Conservation (phyloP, 2,797 vertebrate genomes). For the Allochrocebus solatus region DNA sequence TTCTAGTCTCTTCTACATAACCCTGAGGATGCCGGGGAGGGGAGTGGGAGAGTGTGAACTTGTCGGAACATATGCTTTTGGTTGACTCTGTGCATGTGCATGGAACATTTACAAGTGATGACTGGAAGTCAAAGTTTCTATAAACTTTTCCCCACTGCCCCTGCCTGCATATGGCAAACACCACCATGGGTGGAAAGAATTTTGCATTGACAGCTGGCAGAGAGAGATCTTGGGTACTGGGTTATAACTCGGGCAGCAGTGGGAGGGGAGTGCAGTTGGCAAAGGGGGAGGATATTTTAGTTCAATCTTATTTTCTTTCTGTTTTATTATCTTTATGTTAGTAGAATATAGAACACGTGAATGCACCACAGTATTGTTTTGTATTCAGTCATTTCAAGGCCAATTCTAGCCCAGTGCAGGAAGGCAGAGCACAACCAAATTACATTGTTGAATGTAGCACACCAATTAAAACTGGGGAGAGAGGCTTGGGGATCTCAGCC, state of each 20-base stretch:
- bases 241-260: not conserved
- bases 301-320: not conserved
- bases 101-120: not conserved
- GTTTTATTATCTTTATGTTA: not conserved
- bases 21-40: too few species aligned
- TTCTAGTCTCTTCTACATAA: not conserved
- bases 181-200: not conserved
- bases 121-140: not conserved
- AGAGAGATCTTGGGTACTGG: not conserved
- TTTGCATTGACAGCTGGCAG: not conserved
- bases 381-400: not conserved
- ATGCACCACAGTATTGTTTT: not conserved
- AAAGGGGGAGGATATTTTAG: not conserved
- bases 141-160: not conserved
- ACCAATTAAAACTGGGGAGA: not conserved
- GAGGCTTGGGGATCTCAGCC: not conserved
- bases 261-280: accelerated
- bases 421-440: not conserved
- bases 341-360: not conserved
- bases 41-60: not conserved
- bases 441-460: not conserved
- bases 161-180: not conserved
- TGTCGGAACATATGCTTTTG: not conserved
- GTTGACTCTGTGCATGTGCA: not conserved
- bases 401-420: not conserved